Evolutionary conservation across 2,113 vertebrate species (phyloP).

Genomic region (Amazona vittata): DNA sequence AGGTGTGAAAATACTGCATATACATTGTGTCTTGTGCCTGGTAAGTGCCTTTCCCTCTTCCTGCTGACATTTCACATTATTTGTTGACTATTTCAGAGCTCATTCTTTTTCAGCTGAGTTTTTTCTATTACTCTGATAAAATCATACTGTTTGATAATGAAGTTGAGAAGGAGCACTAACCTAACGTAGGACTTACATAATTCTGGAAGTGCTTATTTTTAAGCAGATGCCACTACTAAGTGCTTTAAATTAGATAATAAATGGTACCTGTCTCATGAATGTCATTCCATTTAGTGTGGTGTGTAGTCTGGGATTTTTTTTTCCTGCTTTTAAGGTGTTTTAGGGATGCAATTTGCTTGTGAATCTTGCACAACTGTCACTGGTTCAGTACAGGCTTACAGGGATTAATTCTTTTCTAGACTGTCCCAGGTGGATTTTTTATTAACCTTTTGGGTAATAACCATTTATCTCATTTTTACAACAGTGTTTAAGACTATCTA

Average conservation of each 20-base stretch:
- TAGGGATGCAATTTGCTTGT: conserved; percentile 54
- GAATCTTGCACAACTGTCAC: conserved; percentile 51
- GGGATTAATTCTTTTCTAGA: conserved; percentile 50
- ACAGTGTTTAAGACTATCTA: conserved; percentile 55
- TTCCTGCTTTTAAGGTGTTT: conserved; percentile 48
- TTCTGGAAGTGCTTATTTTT: conserved; percentile 32
- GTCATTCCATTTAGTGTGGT: conserved; percentile 48
- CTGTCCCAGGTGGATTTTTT: conserved; percentile 46
- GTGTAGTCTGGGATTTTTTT: neutral
- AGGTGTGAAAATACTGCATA: neutral
- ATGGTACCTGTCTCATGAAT: conserved; percentile 53
- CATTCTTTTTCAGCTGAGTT: neutral
- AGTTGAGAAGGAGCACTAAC: neutral
- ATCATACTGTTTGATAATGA: conserved; percentile 25
- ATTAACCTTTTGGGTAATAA: conserved; percentile 70
- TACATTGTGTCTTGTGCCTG: neutral
- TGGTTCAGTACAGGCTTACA: conserved; percentile 43
- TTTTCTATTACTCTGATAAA: conserved; percentile 19
- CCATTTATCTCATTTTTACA: conserved; percentile 68
- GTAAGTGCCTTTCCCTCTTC: neutral
- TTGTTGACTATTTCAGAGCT: neutral
- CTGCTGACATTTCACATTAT: neutral
- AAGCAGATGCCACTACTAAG: conserved; percentile 57
- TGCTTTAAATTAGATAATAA: conserved; percentile 68
- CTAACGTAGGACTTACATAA: neutral